A percentile compares a stretch with the other conserved stretches of the same genome.
These are phyloP conservation scores for Geotrypetes seraphini DNA, from an alignment of 2,797 vertebrate genomes.

Conservation along the genomic window DNA sequence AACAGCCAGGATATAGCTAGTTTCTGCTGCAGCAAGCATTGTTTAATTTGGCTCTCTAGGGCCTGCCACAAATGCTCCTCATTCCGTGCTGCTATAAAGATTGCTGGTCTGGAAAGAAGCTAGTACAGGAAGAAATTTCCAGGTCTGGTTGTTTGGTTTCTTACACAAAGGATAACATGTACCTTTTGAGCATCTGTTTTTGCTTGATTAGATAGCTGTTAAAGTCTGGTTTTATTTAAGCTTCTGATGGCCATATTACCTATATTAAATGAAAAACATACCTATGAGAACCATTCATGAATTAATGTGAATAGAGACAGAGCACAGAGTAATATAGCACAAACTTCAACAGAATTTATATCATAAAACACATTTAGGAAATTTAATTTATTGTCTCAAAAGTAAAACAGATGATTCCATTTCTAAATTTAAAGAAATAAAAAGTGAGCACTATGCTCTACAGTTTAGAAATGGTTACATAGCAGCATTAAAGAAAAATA, in stretches of 20 bases:
- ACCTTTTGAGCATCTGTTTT: slow-evolving; percentile 5
- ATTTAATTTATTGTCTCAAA: background rate
- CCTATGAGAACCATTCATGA: background rate
- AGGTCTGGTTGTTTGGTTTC: slow-evolving; percentile 4
- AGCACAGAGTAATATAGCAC: background rate
- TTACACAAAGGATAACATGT: background rate
- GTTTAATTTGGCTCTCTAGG: slow-evolving; percentile 28
- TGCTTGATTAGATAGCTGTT: slow-evolving; percentile 14
- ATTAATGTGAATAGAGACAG: background rate
- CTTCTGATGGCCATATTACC: slow-evolving; percentile 1
- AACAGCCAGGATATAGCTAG: background rate
- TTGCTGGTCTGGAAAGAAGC: slow-evolving; percentile 17
- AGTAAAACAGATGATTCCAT: background rate
- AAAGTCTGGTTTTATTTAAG: slow-evolving; percentile 1
- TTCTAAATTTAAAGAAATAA: background rate
- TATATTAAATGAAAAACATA: slow-evolving; percentile 3
- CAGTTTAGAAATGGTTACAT: no score
- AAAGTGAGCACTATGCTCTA: no score
- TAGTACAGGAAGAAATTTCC: slow-evolving; percentile 1
- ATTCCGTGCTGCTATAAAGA: slow-evolving; percentile 10
- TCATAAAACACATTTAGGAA: background rate
- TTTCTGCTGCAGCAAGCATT: slow-evolving; percentile 4
- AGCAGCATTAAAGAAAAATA: no score
- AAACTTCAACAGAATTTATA: background rate
- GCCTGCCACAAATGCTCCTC: slow-evolving; percentile 17